Percentiles rank a stretch among this genome's conserved stretches.
Conservation (phyloP, 2,113 vertebrate genomes). For the Forbesichthys agassizii region DNA sequence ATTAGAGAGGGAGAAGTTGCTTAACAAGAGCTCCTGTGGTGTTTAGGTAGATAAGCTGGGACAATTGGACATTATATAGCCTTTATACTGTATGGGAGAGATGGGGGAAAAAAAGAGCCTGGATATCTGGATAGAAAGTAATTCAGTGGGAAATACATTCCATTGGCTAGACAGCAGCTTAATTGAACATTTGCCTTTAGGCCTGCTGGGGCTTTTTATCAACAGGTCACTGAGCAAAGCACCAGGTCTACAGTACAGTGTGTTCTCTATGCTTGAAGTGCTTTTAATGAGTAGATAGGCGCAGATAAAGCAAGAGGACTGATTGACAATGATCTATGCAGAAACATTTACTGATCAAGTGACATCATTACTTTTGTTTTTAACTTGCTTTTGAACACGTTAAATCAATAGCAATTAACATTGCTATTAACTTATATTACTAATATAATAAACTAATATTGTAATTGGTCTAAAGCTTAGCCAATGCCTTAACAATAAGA, state of each 20-base stretch:
- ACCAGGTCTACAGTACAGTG: too few relatives aligned
- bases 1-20: too few relatives aligned
- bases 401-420: neutral
- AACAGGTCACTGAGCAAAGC: slow-evolving; percentile 2
- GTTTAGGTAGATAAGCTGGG: neutral
- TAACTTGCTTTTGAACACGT: neutral
- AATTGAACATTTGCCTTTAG: neutral
- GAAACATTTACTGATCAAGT: neutral
- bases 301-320: neutral
- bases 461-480: neutral
- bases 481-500: too few relatives aligned
- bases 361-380: neutral
- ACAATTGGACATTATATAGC: neutral
- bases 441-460: neutral
- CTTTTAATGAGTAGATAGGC: neutral
- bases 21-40: too few relatives aligned
- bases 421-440: too few relatives aligned
- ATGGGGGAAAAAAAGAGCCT: neutral
- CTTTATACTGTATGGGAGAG: too few relatives aligned
- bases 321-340: neutral
- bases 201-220: slow-evolving; percentile 4
- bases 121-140: neutral
- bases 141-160: neutral
- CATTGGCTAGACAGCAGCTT: neutral
- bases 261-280: too few relatives aligned